Evolutionary conservation across 1,140 invertebrate species (phyloP), one percentile per base, ranked within the genome.

Genomic region (Radopholus similis): DNA sequence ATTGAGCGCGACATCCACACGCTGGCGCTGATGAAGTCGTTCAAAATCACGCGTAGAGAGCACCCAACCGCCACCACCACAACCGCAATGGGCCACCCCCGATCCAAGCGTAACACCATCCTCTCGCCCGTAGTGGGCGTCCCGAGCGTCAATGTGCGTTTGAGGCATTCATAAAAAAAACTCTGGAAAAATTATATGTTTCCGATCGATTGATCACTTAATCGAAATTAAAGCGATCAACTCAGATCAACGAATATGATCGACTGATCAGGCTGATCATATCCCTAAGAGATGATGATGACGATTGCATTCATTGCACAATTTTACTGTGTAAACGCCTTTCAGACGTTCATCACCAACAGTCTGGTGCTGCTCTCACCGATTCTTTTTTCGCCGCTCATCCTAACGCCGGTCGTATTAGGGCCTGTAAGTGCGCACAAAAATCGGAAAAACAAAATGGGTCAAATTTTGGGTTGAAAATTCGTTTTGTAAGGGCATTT

Each of bases 361-460:
- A 51, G 51, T 4, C 9, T 44, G 21, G 8, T 73, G 4, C 56
- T 77, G 35, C 55, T 76, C 3, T 74, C 70, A 9, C 75, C 74
- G 8, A 32, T 74, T n/a, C 23, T 76, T 15, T 68, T 76, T 26
- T 49, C 64, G 5, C 70, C 72, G 5, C 34, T 75, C 3, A 57
- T 73, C 18, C 26, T 75, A 13, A 37, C 73, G 2, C 78, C 78
- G 30, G 28, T 74, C 4, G 71, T 81, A 8, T 55, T 81, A 4
- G 78, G 73, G 11, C 73, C 73, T 8, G 54, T 71, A 4, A 58
- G 78, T n/a, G n/a, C n/a, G n/a, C n/a, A n/a, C n/a, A n/a, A n/a
- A n/a, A n/a, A n/a, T n/a, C n/a, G n/a, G n/a, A n/a, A n/a, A n/a
- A n/a, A n/a, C n/a, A n/a, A n/a, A n/a, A n/a, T n/a, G n/a, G n/a